A percentile compares a stretch with the other conserved stretches of the same genome.
These are phyloP conservation scores for Acanthacorydalis orientalis DNA, from an alignment of 2,888 invertebrate species.

Conservation along the genomic window DNA sequence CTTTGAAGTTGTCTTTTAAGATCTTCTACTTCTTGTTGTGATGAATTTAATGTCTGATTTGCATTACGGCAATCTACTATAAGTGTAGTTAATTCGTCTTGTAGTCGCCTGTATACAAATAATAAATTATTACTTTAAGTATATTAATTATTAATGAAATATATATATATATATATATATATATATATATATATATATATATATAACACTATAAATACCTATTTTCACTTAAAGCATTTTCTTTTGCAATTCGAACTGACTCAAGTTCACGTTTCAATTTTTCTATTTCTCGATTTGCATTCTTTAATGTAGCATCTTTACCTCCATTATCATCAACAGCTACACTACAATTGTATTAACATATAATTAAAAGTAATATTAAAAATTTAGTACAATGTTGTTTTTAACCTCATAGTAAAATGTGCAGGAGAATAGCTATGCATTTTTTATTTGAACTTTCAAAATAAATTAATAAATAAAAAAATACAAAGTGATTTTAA, in stretches of 20 bases:
- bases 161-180: not conserved
- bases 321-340: constrained; percentile 23
- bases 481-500: too few species aligned
- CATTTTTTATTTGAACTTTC: too few species aligned
- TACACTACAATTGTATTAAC: constrained; percentile 14
- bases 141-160: too few species aligned
- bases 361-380: too few species aligned
- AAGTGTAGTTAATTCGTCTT: constrained; percentile 49
- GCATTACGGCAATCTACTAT: constrained; percentile 41
- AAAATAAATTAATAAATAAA: too few species aligned
- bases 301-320: constrained; percentile 31
- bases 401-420: too few species aligned
- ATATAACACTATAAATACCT: constrained; percentile 14
- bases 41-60: constrained; percentile 49
- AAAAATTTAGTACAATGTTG: too few species aligned
- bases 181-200: not conserved
- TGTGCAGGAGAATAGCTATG: too few species aligned
- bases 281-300: constrained; percentile 34
- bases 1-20: constrained; percentile 62
- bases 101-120: constrained; percentile 38
- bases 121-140: too few species aligned
- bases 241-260: constrained; percentile 35
- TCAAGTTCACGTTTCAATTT: constrained; percentile 41
- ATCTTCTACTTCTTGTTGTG: constrained; percentile 52
- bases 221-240: constrained; percentile 44